Evolutionary conservation across 1,140 invertebrate genomes (phyloP).

Genomic region (Euwallacea similis): DNA sequence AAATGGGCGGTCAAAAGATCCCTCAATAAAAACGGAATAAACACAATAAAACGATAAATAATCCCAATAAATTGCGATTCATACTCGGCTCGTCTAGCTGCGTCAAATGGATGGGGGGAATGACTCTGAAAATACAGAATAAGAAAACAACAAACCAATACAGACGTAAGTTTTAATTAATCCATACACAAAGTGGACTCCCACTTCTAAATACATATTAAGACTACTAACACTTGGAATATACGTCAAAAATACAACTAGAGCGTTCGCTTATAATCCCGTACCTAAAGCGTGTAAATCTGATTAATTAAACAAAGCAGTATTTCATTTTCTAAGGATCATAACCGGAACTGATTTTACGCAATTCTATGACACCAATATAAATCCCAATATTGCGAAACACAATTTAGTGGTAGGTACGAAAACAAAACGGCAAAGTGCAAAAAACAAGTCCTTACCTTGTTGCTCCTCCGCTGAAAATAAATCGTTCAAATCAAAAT

Average conservation of each 20-base stretch:
- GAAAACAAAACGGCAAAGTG: too few relatives aligned
- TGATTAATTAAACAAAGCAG: constrained; percentile 22
- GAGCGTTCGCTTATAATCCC: constrained; percentile 8
- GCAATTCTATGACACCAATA: background rate
- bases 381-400: background rate
- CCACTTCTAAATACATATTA: constrained; percentile 29
- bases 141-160: constrained; percentile 36
- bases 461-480: constrained; percentile 5
- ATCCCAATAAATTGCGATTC: too few relatives aligned
- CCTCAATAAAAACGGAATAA: too few relatives aligned
- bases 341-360: too few relatives aligned
- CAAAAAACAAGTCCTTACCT: constrained; percentile 8
- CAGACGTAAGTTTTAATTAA: constrained; percentile 33
- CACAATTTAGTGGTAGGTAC: too few relatives aligned
- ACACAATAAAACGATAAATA: too few relatives aligned
- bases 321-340: constrained; percentile 35
- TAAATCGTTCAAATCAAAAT: background rate
- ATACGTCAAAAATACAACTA: constrained; percentile 34
- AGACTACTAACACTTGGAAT: constrained; percentile 29
- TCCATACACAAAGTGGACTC: constrained; percentile 27
- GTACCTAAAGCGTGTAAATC: constrained; percentile 14
- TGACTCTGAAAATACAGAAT: constrained; percentile 28
- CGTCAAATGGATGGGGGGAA: constrained; percentile 11
- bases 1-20: too few relatives aligned
- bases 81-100: too few relatives aligned